Evolutionary conservation across 23 tunicate species (phyloP).

Genomic region (Corella eumyota): DNA sequence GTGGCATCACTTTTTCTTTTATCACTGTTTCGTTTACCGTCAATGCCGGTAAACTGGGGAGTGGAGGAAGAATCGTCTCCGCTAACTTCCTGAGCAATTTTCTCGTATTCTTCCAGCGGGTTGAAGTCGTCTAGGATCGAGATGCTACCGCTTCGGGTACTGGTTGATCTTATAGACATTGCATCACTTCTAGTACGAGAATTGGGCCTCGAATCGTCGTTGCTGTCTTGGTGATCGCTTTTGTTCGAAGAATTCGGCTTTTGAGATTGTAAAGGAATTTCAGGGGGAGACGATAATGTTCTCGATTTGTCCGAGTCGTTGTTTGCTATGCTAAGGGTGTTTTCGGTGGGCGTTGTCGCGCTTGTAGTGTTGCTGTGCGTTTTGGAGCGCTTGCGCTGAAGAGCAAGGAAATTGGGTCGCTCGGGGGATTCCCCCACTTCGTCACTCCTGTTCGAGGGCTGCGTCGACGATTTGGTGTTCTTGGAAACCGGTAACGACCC

Average conservation of each 20-base stretch:
- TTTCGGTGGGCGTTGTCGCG: neutral
- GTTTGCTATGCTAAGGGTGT: neutral
- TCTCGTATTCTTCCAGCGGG: constrained; percentile 15
- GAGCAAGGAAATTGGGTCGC: constrained; percentile 5
- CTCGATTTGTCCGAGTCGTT: neutral
- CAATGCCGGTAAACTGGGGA: neutral
- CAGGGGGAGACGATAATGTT: neutral
- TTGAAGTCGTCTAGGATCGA: constrained; percentile 10
- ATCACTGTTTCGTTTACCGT: neutral
- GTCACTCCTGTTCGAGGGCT: neutral
- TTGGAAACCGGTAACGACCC: neutral
- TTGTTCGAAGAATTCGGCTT: neutral
- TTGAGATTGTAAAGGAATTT: neutral
- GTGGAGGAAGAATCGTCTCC: constrained; percentile 2
- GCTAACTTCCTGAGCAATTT: constrained; percentile 23
- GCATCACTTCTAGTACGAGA: too few species aligned
- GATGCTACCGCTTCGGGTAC: neutral
- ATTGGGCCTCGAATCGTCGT: neutral
- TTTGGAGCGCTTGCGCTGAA: constrained; percentile 13
- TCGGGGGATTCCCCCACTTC: neutral
- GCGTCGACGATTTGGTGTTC: neutral
- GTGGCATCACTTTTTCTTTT: constrained; percentile 2
- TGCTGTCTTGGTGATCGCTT: neutral
- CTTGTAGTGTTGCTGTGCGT: constrained; percentile 1
- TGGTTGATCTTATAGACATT: neutral